These are phyloP conservation scores for Ornithoptera alexandrae DNA, from an alignment of 2,888 invertebrate genomes.

Conservation along the genomic window DNA sequence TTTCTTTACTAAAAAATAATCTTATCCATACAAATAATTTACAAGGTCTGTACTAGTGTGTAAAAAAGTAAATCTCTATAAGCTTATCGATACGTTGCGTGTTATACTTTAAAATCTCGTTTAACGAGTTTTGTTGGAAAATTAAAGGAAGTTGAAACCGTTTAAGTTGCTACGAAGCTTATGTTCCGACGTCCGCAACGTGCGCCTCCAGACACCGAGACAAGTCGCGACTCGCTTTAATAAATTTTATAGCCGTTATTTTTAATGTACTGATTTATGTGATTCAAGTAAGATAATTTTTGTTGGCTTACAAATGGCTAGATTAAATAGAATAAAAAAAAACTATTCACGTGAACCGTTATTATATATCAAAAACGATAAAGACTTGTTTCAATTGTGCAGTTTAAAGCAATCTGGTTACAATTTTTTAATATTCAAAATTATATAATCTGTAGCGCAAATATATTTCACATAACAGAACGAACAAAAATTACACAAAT, in stretches of 20 bases:
- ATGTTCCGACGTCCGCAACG: slow-evolving; percentile 16
- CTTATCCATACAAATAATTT: not conserved
- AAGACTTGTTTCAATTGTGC: not conserved
- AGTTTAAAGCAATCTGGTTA: not conserved
- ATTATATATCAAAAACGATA: no score
- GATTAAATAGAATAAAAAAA: no score
- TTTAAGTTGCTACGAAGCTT: slow-evolving; percentile 25
- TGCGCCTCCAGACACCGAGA: slow-evolving; percentile 20
- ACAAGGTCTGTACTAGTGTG: not conserved
- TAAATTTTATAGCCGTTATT: slow-evolving; percentile 23
- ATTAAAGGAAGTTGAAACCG: slow-evolving; percentile 26
- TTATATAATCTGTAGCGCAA: not conserved
- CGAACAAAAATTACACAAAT: slow-evolving; percentile 49
- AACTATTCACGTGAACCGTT: no score
- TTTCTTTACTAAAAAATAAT: not conserved
- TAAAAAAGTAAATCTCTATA: slow-evolving; percentile 4
- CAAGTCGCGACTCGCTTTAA: slow-evolving; percentile 26
- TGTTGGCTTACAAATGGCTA: no score
- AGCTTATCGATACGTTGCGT: slow-evolving; percentile 1
- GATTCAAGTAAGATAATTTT: not conserved
- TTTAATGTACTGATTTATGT: slow-evolving; percentile 10
- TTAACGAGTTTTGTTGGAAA: slow-evolving; percentile 24
- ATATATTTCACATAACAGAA: slow-evolving; percentile 18
- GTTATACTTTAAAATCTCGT: slow-evolving; percentile 12
- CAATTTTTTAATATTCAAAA: not conserved